A percentile compares a stretch with the other conserved stretches of the same genome.
Conservation (phyloP, 2,888 invertebrate species). For the Sthenelais limicola region DNA sequence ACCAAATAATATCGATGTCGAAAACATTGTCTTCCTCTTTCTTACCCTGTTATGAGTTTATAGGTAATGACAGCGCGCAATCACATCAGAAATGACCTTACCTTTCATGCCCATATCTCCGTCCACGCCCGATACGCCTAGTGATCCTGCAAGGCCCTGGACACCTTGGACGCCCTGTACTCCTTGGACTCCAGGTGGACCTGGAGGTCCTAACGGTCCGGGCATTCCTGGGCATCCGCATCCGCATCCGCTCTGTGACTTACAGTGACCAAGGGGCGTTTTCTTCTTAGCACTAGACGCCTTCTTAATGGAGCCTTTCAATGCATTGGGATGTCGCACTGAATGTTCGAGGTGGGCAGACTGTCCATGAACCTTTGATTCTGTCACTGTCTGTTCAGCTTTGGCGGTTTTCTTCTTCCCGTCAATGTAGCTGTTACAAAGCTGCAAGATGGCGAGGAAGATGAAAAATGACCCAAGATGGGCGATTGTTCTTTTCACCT, state of each 20-base stretch:
- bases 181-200: slow-evolving; percentile 50
- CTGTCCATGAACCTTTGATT: too few relatives aligned
- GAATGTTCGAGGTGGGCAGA: too few relatives aligned
- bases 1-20: too few relatives aligned
- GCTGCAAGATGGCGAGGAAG: neutral
- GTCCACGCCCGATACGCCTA: slow-evolving; percentile 45
- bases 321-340: too few relatives aligned
- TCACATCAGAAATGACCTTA: neutral
- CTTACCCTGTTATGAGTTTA: too few relatives aligned
- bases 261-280: too few relatives aligned
- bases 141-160: slow-evolving; percentile 47
- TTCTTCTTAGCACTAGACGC: too few relatives aligned
- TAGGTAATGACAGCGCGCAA: too few relatives aligned
- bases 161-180: slow-evolving; percentile 50
- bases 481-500: too few relatives aligned
- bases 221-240: slow-evolving; percentile 40
- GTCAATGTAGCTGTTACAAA: neutral
- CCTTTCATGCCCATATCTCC: slow-evolving; percentile 34
- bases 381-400: neutral
- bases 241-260: slow-evolving; percentile 7
- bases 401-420: slow-evolving; percentile 21
- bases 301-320: too few relatives aligned
- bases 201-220: slow-evolving; percentile 39
- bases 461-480: neutral
- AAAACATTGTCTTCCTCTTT: too few relatives aligned